Conservation (phyloP, 2,113 vertebrate species). For the Lophochroa leadbeateri region DNA sequence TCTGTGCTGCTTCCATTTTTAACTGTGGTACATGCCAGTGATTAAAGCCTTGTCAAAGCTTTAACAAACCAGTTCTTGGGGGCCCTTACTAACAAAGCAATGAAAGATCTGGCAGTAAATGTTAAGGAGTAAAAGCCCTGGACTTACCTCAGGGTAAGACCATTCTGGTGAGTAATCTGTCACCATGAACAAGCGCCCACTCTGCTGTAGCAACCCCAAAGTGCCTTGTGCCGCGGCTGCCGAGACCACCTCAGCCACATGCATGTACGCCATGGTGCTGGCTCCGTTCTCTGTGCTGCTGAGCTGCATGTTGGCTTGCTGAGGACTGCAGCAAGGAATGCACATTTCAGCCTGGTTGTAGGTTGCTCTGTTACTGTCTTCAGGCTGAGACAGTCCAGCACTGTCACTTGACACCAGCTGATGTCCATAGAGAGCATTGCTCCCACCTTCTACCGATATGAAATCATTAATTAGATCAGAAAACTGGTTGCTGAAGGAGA, state of each 20-base stretch:
- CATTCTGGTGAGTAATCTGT: slow-evolving; percentile 99
- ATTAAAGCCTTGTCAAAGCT: not conserved
- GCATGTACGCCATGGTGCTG: slow-evolving; percentile 93
- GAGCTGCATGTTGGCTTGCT: slow-evolving; percentile 81
- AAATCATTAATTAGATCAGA: slow-evolving; percentile 99
- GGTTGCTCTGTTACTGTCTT: slow-evolving; percentile 80
- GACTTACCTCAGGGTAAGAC: slow-evolving; percentile 97
- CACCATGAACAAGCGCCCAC: slow-evolving; percentile 96
- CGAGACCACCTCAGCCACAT: slow-evolving; percentile 95
- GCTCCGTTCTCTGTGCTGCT: slow-evolving; percentile 80
- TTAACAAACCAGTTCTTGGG: not conserved
- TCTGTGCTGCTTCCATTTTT: not conserved
- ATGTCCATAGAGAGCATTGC: slow-evolving; percentile 89
- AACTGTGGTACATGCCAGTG: not conserved
- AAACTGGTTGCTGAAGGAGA: slow-evolving; percentile 99
- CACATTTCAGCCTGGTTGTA: slow-evolving; percentile 93
- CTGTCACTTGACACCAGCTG: slow-evolving; percentile 87
- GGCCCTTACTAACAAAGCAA: not conserved
- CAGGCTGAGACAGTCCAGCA: slow-evolving; percentile 83
- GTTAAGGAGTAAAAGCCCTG: not conserved
- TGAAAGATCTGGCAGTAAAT: not conserved
- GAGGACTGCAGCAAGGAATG: slow-evolving; percentile 96
- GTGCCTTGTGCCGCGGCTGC: slow-evolving; percentile 89
- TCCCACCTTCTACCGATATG: slow-evolving; percentile 93
- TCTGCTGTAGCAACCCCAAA: slow-evolving; percentile 94